Percentiles rank a stretch among this genome's conserved stretches.
Evolutionary conservation across 2,888 invertebrate species (phyloP).

Genomic region (Fragum whitleyi): DNA sequence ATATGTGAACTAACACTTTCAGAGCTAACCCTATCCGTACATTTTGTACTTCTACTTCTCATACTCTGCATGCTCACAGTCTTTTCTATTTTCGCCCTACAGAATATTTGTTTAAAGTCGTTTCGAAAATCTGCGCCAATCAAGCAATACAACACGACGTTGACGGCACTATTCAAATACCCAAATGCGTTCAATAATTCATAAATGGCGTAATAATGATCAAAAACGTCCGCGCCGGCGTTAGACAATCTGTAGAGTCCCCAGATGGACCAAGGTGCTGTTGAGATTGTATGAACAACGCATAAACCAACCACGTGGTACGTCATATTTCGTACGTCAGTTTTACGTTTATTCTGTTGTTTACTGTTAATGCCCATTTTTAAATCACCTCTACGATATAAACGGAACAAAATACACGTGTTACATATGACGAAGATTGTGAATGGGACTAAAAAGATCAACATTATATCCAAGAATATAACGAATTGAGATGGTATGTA

Average conservation of each 20-base stretch:
- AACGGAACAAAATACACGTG: conserved; percentile 3
- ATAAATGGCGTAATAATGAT: conserved; percentile 14
- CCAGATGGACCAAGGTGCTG: not conserved
- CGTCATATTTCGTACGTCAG: not conserved
- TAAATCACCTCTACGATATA: not conserved
- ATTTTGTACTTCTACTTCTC: not conserved
- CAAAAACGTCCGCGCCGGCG: not conserved
- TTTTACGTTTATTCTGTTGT: conserved; percentile 12
- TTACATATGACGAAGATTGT: not conserved
- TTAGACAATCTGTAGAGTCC: not conserved
- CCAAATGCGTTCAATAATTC: conserved; percentile 2
- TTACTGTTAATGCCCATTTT: not conserved
- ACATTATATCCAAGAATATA: not conserved
- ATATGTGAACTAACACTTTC: too few relatives aligned
- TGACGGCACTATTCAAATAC: conserved; percentile 24
- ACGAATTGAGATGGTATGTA: not conserved
- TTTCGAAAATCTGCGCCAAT: conserved; percentile 19
- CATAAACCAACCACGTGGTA: conserved; percentile 15
- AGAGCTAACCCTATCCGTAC: too few relatives aligned
- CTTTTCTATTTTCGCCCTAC: not conserved
- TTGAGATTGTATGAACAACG: conserved; percentile 6
- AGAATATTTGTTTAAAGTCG: conserved; percentile 18
- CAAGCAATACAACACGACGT: conserved; percentile 27
- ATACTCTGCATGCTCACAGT: not conserved
- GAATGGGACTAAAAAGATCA: conserved; percentile 2